These are phyloP conservation scores for Esox lucius DNA, from an alignment of 2,797 vertebrate genomes.

Conservation along the genomic window DNA sequence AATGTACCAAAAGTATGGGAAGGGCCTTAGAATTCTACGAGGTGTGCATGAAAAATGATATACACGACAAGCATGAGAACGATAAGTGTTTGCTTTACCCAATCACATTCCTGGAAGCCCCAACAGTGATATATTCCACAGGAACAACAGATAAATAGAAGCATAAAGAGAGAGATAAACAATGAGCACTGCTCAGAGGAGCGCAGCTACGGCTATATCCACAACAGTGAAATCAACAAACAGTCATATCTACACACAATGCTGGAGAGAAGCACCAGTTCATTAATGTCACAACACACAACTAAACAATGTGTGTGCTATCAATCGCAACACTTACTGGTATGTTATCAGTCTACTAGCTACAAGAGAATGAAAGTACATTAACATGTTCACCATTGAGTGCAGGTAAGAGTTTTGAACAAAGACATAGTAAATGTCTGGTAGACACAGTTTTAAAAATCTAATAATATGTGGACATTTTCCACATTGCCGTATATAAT, in stretches of 20 bases:
- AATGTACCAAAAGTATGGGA: slow-evolving; percentile 33
- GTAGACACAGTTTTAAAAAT: not conserved
- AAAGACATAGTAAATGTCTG: not conserved
- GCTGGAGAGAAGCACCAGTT: slow-evolving; percentile 30
- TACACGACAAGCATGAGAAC: slow-evolving; percentile 23
- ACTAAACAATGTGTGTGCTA: not conserved
- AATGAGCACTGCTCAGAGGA: slow-evolving; percentile 55
- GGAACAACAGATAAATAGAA: slow-evolving; percentile 79
- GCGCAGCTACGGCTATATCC: slow-evolving; percentile 66
- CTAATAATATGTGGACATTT: not conserved
- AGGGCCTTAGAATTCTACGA: slow-evolving; percentile 14
- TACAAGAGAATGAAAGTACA: not conserved
- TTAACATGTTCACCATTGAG: not conserved
- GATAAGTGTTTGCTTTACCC: slow-evolving; percentile 75
- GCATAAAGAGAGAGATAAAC: slow-evolving; percentile 71
- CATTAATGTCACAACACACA: not conserved
- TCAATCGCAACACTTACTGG: not conserved
- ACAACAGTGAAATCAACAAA: slow-evolving; percentile 70
- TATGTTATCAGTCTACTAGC: not conserved
- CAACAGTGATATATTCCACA: slow-evolving; percentile 81
- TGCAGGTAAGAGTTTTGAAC: not conserved
- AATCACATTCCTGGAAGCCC: slow-evolving; percentile 83
- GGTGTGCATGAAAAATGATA: slow-evolving; percentile 18
- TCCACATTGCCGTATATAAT: not conserved
- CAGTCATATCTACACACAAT: slow-evolving; percentile 41